Percentiles rank a stretch among this genome's conserved stretches.
Conservation (phyloP, 2,888 invertebrate species). For the Sminthurides aquaticus region DNA sequence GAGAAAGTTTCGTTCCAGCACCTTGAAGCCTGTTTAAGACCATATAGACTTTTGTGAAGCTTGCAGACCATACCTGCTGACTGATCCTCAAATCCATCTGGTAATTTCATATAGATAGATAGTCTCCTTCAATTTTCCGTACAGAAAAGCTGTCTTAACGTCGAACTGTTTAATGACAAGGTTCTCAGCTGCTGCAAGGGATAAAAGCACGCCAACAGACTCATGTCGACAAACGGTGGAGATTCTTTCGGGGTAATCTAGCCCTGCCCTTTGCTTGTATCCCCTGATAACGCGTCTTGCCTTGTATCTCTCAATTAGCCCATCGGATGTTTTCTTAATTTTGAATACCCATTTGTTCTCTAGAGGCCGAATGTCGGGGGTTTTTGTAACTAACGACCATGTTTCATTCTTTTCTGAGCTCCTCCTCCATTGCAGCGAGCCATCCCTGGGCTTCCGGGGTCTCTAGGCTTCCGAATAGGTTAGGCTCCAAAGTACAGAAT, state of each 20-base stretch:
- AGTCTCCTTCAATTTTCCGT: conserved; percentile 15
- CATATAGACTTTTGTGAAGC: conserved; percentile 33
- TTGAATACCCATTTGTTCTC: conserved; percentile 19
- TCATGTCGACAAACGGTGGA: conserved; percentile 18
- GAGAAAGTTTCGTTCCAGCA: conserved; percentile 34
- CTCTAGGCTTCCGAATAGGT: too few species aligned
- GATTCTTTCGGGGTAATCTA: conserved; percentile 20
- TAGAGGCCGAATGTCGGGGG: neutral
- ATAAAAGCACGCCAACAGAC: conserved; percentile 4
- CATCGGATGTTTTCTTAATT: conserved; percentile 12
- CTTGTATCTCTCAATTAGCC: conserved; percentile 7
- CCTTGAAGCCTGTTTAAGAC: conserved; percentile 36
- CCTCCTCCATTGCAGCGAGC: neutral
- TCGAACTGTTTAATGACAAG: conserved; percentile 14
- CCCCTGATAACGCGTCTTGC: conserved; percentile 16
- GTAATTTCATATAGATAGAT: too few species aligned
- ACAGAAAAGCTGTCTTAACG: conserved; percentile 21
- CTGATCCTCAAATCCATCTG: too few species aligned
- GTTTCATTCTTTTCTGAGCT: neutral
- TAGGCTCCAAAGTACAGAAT: too few species aligned
- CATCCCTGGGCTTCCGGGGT: neutral
- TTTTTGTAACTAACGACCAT: neutral
- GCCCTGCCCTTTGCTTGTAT: conserved; percentile 11
- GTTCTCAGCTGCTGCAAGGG: conserved; percentile 10
- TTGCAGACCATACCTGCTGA: conserved; percentile 17